Evolutionary conservation across 2,113 vertebrate genomes (phyloP).

Genomic region (Ptilorrhoa leucosticta): DNA sequence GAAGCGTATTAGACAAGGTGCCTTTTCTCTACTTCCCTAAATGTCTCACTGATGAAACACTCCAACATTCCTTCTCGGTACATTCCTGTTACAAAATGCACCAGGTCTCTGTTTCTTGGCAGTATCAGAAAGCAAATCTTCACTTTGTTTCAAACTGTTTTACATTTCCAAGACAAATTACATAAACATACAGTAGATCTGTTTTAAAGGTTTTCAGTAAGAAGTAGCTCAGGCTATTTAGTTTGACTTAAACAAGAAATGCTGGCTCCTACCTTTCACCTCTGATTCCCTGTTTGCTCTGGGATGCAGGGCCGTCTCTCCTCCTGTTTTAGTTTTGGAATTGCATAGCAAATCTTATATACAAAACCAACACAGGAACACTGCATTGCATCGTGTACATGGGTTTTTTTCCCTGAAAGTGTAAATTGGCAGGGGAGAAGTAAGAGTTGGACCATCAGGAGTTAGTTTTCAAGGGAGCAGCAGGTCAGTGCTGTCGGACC

Average conservation of each 20-base stretch:
- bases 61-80: background rate
- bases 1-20: constrained; percentile 39
- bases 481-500: background rate
- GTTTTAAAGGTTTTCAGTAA: background rate
- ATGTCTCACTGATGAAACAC: background rate
- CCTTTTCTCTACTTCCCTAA: constrained; percentile 58
- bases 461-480: constrained; percentile 16
- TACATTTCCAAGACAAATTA: constrained; percentile 11
- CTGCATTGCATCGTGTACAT: constrained; percentile 6
- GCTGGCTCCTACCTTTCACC: constrained; percentile 62
- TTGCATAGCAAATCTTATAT: constrained; percentile 61
- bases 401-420: constrained; percentile 1
- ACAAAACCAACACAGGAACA: constrained; percentile 45
- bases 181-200: background rate
- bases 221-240: background rate
- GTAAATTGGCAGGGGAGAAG: background rate
- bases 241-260: constrained; percentile 31
- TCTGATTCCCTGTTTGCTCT: constrained; percentile 41
- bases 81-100: constrained; percentile 9
- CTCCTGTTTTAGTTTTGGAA: constrained; percentile 45
- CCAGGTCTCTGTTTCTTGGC: background rate
- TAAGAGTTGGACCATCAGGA: background rate
- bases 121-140: background rate
- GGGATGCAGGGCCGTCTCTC: constrained; percentile 16
- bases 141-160: background rate